A percentile compares a stretch with the other conserved stretches of the same genome.
Conservation (phyloP, 1,140 invertebrate species). For the Aphelinus atriplicis region DNA sequence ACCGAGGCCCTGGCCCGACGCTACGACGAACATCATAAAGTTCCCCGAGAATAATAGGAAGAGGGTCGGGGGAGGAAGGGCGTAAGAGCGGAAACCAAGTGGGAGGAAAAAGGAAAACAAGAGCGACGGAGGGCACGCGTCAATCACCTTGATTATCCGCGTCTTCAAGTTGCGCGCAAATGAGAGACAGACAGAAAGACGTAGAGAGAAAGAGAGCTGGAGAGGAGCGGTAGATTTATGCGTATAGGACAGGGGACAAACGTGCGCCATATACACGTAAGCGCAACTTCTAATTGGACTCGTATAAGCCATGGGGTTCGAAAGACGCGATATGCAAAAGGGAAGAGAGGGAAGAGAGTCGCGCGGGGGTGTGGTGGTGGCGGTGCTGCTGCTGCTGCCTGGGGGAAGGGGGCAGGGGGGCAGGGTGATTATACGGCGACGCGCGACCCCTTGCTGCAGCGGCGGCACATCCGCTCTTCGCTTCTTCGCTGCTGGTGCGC, state of each 20-base stretch:
- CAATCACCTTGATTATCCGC: slow-evolving; percentile 29
- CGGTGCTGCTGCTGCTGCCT: background rate
- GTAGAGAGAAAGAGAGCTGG: background rate
- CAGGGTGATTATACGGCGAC: slow-evolving; percentile 25
- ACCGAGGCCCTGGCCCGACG: background rate
- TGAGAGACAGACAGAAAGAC: slow-evolving; percentile 19
- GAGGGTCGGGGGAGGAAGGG: too few species aligned
- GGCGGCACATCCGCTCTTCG: background rate
- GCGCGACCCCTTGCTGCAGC: slow-evolving; percentile 27
- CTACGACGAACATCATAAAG: slow-evolving; percentile 4
- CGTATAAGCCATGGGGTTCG: slow-evolving; percentile 28
- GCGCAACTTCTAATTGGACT: slow-evolving; percentile 33
- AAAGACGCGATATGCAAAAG: slow-evolving; percentile 21
- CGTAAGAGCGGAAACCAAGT: background rate
- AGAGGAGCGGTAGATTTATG: too few species aligned
- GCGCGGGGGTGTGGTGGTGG: too few species aligned
- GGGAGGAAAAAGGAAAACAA: background rate
- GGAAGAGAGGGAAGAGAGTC: background rate
- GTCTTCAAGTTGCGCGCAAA: slow-evolving; percentile 13
- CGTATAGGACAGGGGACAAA: background rate
- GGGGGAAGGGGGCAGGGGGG: slow-evolving; percentile 34
- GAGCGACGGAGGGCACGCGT: background rate
- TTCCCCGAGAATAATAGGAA: slow-evolving; percentile 11
- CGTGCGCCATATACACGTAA: background rate
- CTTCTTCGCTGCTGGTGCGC: background rate